Evolutionary conservation across 2,888 invertebrate species (phyloP).

Genomic region (Caenorhabditis drosophilae): DNA sequence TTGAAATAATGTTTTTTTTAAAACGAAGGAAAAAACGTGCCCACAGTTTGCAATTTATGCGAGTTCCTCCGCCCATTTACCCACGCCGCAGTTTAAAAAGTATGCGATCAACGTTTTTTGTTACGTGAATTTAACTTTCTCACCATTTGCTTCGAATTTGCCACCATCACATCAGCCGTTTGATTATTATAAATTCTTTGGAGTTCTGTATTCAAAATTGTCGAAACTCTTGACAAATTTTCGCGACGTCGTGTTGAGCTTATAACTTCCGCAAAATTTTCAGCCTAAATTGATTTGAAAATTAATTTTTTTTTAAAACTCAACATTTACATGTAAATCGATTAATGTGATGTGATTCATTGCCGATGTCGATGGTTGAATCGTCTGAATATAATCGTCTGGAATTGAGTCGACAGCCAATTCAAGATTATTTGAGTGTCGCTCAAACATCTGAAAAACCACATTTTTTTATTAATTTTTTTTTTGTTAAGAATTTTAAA

Average conservation of each 20-base stretch:
- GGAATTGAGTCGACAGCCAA: conserved; percentile 46
- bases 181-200: conserved; percentile 44
- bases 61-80: too few species aligned
- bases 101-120: too few species aligned
- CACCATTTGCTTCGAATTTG: conserved; percentile 47
- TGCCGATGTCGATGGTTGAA: conserved; percentile 52
- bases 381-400: conserved; percentile 44
- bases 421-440: conserved; percentile 50
- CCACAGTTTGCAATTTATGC: too few species aligned
- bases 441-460: conserved; percentile 49
- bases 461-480: too few species aligned
- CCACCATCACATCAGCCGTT: conserved; percentile 44
- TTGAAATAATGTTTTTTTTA: too few species aligned
- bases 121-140: too few species aligned
- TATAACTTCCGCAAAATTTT: conserved; percentile 55
- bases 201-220: conserved; percentile 40
- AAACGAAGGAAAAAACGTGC: too few species aligned
- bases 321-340: conserved; percentile 26
- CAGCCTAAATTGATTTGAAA: conserved; percentile 40
- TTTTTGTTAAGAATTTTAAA: too few species aligned
- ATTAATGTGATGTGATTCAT: conserved; percentile 39
- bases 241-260: conserved; percentile 40
- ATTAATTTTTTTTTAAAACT: background rate
- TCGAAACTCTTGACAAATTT: conserved; percentile 38
- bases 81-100: too few species aligned